Percentiles rank a stretch among this genome's conserved stretches.
phyloP scores from a whole-genome alignment of 2,888 invertebrate species.

The Chirona hameri region DNA sequence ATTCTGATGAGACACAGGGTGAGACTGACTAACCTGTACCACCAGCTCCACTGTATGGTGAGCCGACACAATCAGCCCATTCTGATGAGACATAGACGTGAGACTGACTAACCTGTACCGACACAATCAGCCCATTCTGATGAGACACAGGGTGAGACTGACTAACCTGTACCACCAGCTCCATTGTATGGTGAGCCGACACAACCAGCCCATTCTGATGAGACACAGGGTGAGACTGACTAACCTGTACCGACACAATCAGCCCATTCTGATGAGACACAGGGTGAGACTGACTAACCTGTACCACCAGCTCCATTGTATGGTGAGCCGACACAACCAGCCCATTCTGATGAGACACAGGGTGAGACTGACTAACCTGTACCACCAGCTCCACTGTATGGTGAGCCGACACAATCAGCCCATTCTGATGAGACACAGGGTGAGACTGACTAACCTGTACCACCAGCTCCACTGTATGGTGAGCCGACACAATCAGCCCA shows the following conservation, averaged over 20 bases:
- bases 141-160: neutral
- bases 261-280: no score
- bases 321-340: neutral
- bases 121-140: neutral
- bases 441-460: neutral
- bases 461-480: neutral
- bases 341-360: neutral
- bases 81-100: no score
- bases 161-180: slow-evolving; percentile 1
- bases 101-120: no score
- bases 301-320: no score
- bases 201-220: neutral
- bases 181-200: neutral
- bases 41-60: neutral
- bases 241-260: slow-evolving; percentile 1
- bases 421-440: neutral
- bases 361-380: neutral
- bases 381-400: neutral
- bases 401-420: neutral
- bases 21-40: neutral
- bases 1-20: neutral
- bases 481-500: neutral
- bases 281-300: no score
- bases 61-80: no score
- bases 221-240: neutral